These are phyloP conservation scores for Teleopsis dalmanni DNA, from an alignment of 1,140 invertebrate species.

Conservation along the genomic window DNA sequence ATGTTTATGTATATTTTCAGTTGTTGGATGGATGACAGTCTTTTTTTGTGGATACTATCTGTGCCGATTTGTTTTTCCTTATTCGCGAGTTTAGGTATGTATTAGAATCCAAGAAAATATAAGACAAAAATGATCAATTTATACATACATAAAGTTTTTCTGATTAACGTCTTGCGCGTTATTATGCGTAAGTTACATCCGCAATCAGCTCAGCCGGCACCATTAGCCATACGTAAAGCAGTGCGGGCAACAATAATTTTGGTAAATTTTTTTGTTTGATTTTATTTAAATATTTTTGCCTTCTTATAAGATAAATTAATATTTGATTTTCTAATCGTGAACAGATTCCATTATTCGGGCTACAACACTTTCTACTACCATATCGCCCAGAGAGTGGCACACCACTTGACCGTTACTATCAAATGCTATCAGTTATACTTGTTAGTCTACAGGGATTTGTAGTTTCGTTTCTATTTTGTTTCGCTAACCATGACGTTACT, in stretches of 20 bases:
- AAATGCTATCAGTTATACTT: slow-evolving; percentile 67
- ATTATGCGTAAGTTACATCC: slow-evolving; percentile 73
- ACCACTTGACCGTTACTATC: slow-evolving; percentile 61
- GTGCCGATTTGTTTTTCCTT: slow-evolving; percentile 67
- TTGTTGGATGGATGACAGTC: slow-evolving; percentile 72
- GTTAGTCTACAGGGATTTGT: slow-evolving; percentile 81
- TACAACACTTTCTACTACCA: slow-evolving; percentile 74
- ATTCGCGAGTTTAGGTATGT: slow-evolving; percentile 48
- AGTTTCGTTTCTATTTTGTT: slow-evolving; percentile 80
- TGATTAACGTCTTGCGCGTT: slow-evolving; percentile 78
- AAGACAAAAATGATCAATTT: neutral
- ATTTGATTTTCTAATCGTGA: neutral
- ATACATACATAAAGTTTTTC: slow-evolving; percentile 60
- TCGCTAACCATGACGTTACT: slow-evolving; percentile 81
- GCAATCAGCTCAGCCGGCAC: slow-evolving; percentile 50
- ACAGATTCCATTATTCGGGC: slow-evolving; percentile 58
- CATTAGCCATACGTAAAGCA: slow-evolving; percentile 46
- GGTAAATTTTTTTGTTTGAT: slow-evolving; percentile 41
- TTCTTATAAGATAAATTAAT: no score
- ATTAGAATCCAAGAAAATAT: neutral
- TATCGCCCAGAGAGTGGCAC: slow-evolving; percentile 61
- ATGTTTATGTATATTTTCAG: slow-evolving; percentile 43
- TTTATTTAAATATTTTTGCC: no score
- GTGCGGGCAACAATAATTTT: slow-evolving; percentile 70
- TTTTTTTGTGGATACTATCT: slow-evolving; percentile 60